These are phyloP conservation scores for Bradypodion pumilum DNA, from an alignment of 2,797 vertebrate species.

Conservation along the genomic window DNA sequence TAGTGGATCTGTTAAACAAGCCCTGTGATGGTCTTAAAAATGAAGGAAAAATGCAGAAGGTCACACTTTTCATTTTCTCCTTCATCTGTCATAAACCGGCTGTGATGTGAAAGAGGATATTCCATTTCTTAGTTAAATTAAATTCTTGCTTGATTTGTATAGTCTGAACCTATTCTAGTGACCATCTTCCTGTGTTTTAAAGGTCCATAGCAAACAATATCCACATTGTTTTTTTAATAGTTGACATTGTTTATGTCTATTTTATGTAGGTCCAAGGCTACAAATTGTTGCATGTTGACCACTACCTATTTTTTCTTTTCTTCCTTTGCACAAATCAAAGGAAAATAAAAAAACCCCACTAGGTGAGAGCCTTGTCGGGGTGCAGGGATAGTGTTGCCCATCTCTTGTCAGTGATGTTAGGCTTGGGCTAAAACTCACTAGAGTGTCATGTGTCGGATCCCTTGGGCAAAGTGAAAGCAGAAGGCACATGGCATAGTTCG, in stretches of 20 bases:
- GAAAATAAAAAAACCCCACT: no score
- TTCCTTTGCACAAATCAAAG: neutral
- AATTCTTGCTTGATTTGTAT: neutral
- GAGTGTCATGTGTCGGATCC: no score
- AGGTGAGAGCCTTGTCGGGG: no score
- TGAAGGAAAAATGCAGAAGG: neutral
- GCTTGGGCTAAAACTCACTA: no score
- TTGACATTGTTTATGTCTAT: neutral
- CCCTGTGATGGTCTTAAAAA: neutral
- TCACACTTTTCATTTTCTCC: accelerated
- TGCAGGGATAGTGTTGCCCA: no score
- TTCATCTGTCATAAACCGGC: neutral
- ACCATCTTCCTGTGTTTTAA: neutral
- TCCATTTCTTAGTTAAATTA: neutral
- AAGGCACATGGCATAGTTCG: no score
- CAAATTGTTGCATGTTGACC: neutral
- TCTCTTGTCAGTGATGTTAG: no score
- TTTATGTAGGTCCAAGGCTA: neutral
- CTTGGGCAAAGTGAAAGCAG: no score
- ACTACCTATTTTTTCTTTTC: neutral
- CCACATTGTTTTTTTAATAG: neutral
- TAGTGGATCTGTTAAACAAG: neutral
- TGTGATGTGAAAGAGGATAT: neutral
- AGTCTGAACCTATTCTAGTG: neutral
- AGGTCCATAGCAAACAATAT: neutral